Evolutionary conservation across 2,113 vertebrate species (phyloP), one percentile per base, ranked within the genome.

Genomic region (Centropus bengalensis): DNA sequence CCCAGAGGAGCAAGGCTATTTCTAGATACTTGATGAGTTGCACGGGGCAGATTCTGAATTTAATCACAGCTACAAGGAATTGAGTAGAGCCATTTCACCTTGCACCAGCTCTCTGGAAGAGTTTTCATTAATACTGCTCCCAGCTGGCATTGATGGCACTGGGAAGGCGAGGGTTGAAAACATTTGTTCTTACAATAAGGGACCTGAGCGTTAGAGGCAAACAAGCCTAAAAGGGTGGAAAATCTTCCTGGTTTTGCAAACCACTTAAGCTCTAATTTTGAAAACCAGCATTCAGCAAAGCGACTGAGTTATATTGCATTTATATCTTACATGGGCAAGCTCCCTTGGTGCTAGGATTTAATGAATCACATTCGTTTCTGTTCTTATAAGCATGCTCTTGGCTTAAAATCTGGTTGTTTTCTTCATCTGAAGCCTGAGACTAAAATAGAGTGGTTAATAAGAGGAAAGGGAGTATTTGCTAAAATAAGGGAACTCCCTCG

Each of bases 391-490:
- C 23, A 8, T 5, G 33, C 18, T 49, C 10, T 45, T 89, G 84
- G 70, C 64, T 78, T 82, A 75, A 81, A 87, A 79, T 67, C 49
- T n/a, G 42, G 30, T 87, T 92, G 66, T 92, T 92, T 94, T 94
- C 78, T 42, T 59, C 73, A 73, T 85, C n/a, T 76, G 71, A 91
- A 68, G n/a, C 28, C 69, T 27, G 49, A 85, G 82, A 73, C 86
- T 71, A 74, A 96, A 93, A 86, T 88, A 88, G 56, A 78, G 10
- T 19, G 1, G 21, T 23, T 83, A 42, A 66, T 82, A 85, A 82
- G 85, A 93, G 71, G 68, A 86, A 95, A 95, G 32, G 51, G 70
- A 93, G 58, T 92, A 94, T 93, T 95, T 93, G 54, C 77, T 88
- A 6, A 67, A 52, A 38, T 16, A 45, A 45, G 87, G 78, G 40